Conservation (phyloP, 2,888 invertebrate genomes). For the Cryptophagus acutangulus region DNA sequence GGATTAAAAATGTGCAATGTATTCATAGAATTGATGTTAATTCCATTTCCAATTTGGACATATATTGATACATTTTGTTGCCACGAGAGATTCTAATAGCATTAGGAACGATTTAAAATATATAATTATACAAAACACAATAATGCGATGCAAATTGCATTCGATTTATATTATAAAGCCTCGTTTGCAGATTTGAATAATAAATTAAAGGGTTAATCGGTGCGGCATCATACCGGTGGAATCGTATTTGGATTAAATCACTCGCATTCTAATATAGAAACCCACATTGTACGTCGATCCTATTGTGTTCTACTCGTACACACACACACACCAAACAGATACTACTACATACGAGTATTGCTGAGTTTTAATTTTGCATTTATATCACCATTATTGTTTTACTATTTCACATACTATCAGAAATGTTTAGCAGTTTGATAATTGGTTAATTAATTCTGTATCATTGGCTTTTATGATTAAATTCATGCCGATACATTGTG, state of each 20-base stretch:
- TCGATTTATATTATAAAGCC: slow-evolving; percentile 30
- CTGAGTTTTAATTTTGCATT: no score
- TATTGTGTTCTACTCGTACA: slow-evolving; percentile 3
- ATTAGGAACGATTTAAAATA: slow-evolving; percentile 27
- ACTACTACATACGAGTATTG: background rate
- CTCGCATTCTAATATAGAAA: slow-evolving; percentile 10
- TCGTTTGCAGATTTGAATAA: slow-evolving; percentile 33
- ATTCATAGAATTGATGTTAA: slow-evolving; percentile 6
- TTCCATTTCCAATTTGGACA: slow-evolving; percentile 8
- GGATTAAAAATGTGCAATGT: slow-evolving; percentile 18
- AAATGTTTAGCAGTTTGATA: no score
- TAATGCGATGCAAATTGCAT: slow-evolving; percentile 33
- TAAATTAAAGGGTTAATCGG: slow-evolving; percentile 36
- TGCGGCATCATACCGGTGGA: slow-evolving; percentile 27
- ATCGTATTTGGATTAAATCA: slow-evolving; percentile 30
- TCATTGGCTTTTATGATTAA: no score
- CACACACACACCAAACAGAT: background rate
- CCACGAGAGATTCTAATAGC: slow-evolving; percentile 2
- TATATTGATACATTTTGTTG: slow-evolving; percentile 4
- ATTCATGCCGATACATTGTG: no score
- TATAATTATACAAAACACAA: slow-evolving; percentile 33
- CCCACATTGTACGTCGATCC: background rate
- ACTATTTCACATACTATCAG: no score
- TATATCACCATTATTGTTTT: no score
- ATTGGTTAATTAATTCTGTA: no score